Base-by-base conservation (phyloP, 1,140 invertebrate genomes). In the Pseudachorutes palmiensis region DNA sequence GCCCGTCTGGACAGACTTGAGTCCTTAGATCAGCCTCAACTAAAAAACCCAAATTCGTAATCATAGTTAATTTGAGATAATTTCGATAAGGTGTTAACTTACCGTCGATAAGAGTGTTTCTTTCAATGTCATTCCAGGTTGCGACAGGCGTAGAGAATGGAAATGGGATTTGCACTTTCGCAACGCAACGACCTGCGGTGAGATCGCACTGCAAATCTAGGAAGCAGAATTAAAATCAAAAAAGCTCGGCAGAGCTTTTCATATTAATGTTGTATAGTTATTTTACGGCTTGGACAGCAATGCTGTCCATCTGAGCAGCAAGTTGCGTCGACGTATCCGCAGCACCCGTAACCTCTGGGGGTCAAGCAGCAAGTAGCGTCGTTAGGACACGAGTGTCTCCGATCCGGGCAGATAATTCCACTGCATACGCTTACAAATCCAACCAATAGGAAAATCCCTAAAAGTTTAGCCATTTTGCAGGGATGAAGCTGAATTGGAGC, bases 241-340 rank as follows among this genome's bases (percentile, higher is more conserved):
- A 24, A 55, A 55, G 9, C 24, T 55, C 12, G 19, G 36, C 19
- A 9, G 12, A 12, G 24, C 3, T 55, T 14, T 24, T 24, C 24
- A 24, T 5, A 41, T 41, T 55, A 14, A 16, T 19, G 24, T 12
- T 26, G 12, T 14, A 16, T 5, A 55, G 14, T 19, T 19, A 5
- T 24, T 22, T 55, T 55, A 55, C 51, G 51, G 24, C 24, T 55
- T 26, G 51, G 51, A 22, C 51, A 55, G 24, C 51, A 55, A 22
- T 55, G 51, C 12, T 5, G 24, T 5, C 24, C 12, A 24, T 55
- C 51, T 5, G 51, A 55, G 51, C 51, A 55, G 24, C 51, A 55
- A 5, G 51, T 55, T 55, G 51, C 51, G 51, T 55, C 24, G 51
- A 55, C 51, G 24, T 55, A 55, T 5, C 9, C 9, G 51, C 51